These are phyloP conservation scores for Choreutis nemorana DNA, from an alignment of 2,888 invertebrate genomes.

Conservation along the genomic window DNA sequence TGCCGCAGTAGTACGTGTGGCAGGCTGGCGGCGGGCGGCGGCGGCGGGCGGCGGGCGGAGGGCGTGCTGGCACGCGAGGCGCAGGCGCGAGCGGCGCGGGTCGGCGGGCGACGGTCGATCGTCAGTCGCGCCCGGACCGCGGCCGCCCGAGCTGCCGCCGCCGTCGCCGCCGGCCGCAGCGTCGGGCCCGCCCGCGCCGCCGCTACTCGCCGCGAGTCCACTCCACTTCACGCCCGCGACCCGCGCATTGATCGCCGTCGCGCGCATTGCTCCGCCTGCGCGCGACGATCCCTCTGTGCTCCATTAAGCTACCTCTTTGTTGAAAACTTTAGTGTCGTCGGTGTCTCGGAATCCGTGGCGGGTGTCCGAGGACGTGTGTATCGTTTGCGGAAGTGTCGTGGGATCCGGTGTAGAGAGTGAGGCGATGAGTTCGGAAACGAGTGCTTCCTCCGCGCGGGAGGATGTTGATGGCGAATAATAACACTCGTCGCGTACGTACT, in stretches of 20 bases:
- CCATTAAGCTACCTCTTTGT: too few relatives aligned
- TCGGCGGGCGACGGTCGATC: slow-evolving; percentile 21
- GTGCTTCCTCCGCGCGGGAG: too few relatives aligned
- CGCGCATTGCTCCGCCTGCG: slow-evolving; percentile 9
- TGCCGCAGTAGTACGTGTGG: too few relatives aligned
- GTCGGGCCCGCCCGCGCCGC: slow-evolving; percentile 36
- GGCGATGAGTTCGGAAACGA: too few relatives aligned
- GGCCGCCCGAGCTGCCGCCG: slow-evolving; percentile 30
- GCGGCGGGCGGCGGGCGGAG: slow-evolving; percentile 17
- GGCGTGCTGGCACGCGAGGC: slow-evolving; percentile 14
- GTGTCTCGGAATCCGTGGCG: too few relatives aligned
- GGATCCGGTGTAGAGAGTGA: too few relatives aligned
- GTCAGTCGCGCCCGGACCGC: slow-evolving; percentile 41
- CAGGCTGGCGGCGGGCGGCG: slow-evolving; percentile 12
- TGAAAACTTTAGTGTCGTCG: too few relatives aligned
- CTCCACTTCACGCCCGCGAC: slow-evolving; percentile 2
- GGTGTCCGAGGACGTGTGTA: too few relatives aligned
- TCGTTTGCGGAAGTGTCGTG: too few relatives aligned
- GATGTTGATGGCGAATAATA: too few relatives aligned
- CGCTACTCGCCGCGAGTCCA: slow-evolving; percentile 17
- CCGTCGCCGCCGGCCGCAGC: slow-evolving; percentile 29
- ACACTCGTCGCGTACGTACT: too few relatives aligned
- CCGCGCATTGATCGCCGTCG: slow-evolving; percentile 4
- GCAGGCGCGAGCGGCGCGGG: slow-evolving; percentile 17
- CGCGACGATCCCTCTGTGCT: neutral